phyloP scores from a whole-genome alignment of 2,888 invertebrate species.

The Cistogaster globosa region DNA sequence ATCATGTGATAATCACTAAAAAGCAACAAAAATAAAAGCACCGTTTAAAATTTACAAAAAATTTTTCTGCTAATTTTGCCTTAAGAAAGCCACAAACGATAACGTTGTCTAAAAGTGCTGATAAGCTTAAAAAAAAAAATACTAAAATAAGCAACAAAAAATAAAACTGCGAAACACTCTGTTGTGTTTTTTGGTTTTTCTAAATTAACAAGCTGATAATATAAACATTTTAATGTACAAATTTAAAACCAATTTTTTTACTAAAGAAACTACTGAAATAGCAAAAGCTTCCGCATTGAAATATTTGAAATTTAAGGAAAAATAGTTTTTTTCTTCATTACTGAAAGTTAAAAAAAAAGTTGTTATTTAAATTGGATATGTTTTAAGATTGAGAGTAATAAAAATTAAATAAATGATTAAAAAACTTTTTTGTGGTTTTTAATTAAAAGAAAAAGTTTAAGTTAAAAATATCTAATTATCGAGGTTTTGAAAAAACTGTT shows the following conservation, averaged over 20 bases:
- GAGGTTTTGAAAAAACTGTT: too few species aligned
- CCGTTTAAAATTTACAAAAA: slow-evolving; percentile 44
- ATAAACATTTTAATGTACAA: slow-evolving; percentile 63
- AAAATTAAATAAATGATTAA: background rate
- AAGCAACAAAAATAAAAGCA: slow-evolving; percentile 6
- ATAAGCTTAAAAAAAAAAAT: slow-evolving; percentile 36
- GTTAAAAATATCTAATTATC: too few species aligned
- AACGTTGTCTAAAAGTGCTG: slow-evolving; percentile 50
- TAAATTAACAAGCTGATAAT: slow-evolving; percentile 54
- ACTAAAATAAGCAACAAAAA: background rate
- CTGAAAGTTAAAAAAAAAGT: too few species aligned
- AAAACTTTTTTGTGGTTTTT: too few species aligned
- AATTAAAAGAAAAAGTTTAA: too few species aligned
- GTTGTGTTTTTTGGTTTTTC: background rate
- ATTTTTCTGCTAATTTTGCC: slow-evolving; percentile 38
- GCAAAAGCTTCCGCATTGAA: slow-evolving; percentile 54
- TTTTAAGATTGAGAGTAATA: slow-evolving; percentile 1
- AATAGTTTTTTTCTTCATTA: background rate
- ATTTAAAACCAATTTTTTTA: slow-evolving; percentile 30
- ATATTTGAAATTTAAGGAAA: slow-evolving; percentile 8
- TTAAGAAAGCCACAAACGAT: slow-evolving; percentile 51
- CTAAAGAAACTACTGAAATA: slow-evolving; percentile 23
- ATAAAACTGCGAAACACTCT: background rate
- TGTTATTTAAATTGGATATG: too few species aligned
- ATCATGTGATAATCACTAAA: slow-evolving; percentile 17